Evolutionary conservation across 2,888 invertebrate genomes (phyloP).

Genomic region (Acheta domesticus): DNA sequence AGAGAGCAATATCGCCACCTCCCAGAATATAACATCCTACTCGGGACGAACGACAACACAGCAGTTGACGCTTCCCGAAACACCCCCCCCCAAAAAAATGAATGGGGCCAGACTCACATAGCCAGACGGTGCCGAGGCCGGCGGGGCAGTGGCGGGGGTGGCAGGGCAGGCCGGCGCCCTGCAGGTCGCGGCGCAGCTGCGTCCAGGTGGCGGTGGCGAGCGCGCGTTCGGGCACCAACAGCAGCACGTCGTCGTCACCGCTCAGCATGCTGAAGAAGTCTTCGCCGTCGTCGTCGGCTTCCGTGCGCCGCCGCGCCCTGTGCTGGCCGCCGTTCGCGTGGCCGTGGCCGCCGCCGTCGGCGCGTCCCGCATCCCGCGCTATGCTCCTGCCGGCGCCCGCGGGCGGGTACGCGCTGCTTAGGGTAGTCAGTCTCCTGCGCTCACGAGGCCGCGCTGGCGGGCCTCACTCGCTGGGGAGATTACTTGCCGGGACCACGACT

Average conservation of each 20-base stretch:
- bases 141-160: not conserved
- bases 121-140: conserved; percentile 7
- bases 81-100: no score
- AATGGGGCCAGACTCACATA: not conserved
- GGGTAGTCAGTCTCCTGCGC: not conserved
- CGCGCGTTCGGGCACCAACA: not conserved
- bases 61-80: no score
- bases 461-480: no score
- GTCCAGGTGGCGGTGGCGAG: conserved; percentile 10
- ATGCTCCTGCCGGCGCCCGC: not conserved
- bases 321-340: not conserved
- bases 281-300: not conserved
- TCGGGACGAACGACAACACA: no score
- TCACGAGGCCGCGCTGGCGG: not conserved
- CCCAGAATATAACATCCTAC: no score
- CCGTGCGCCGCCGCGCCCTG: not conserved
- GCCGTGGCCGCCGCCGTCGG: not conserved
- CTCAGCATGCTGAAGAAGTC: not conserved
- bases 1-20: no score
- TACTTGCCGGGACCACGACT: no score
- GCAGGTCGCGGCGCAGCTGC: conserved; percentile 6
- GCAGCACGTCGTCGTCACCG: conserved; percentile 4
- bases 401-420: not conserved
- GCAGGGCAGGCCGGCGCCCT: not conserved
- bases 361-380: not conserved